A percentile compares a stretch with the other conserved stretches of the same genome.
phyloP scores from a whole-genome alignment of 2,797 vertebrate genomes.

The Mico argentatus region DNA sequence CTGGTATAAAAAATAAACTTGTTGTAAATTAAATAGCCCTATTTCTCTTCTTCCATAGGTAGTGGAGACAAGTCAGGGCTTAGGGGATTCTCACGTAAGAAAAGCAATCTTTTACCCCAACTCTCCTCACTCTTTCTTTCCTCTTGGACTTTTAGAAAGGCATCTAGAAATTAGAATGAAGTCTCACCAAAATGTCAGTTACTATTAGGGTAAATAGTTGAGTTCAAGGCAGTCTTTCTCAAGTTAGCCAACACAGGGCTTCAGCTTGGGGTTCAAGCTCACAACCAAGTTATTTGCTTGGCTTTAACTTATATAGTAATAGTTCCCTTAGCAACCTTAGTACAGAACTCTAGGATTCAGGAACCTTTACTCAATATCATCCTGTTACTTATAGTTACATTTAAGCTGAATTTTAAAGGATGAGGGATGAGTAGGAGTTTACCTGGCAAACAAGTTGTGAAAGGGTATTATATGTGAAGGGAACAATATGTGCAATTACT shows the following conservation, averaged over 20 bases:
- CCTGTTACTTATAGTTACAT: neutral
- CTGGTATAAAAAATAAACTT: neutral
- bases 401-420: constrained; percentile 23
- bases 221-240: neutral
- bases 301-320: neutral
- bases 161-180: neutral
- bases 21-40: neutral
- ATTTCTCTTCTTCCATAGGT: neutral
- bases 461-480: neutral
- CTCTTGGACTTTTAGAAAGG: neutral
- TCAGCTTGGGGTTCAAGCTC: neutral
- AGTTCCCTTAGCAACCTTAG: neutral
- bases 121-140: neutral
- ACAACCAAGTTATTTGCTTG: constrained; percentile 9
- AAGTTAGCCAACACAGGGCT: neutral
- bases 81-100: neutral
- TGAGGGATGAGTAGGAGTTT: neutral
- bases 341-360: neutral
- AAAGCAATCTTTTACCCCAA: neutral
- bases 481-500: neutral
- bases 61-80: neutral
- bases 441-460: neutral
- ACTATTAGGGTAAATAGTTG: constrained; percentile 9
- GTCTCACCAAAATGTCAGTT: neutral
- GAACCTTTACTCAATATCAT: neutral